Evolutionary conservation across 2,113 vertebrate genomes (phyloP), one percentile per base, ranked within the genome.

Genomic region (Corythaixoides concolor): DNA sequence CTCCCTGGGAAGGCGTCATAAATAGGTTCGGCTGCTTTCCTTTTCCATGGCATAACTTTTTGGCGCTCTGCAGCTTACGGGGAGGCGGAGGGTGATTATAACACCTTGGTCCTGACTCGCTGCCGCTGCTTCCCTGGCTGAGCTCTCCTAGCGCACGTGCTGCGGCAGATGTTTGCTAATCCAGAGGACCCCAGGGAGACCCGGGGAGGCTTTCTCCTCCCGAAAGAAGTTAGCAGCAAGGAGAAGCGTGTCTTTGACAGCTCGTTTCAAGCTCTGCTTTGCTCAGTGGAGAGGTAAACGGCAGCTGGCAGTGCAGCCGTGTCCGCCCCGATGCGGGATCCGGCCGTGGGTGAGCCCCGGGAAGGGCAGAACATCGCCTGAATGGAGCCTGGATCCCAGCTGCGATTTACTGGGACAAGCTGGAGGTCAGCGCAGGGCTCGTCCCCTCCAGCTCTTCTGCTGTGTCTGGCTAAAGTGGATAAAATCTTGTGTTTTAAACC

Each of bases 291-390:
- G 50, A 21, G 24, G 2, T 37, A 33, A 37, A 69, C 1, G 5
- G 59, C 60, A 49, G 73, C 39, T 37, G 56, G 37, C 0, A 1
- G 18, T 6, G 63, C 15, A 6, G 55, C 4, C 0, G 2, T 20
- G 58, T 55, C 55, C 64, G 53, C 35, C 10, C 52, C 2, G 0
- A 1, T 0, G 3, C 4, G 62, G 72, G 47, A 67, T 35, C 60
- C 58, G 9, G 12, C 43, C 2, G 1, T 8, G 52, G 62, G 70
- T 20, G 24, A 67, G 62, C 63, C 53, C 18, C 7, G 2, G 53
- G 72, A 12, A 78, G 63, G 58, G 80, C 90, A 91, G 49, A 66
- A 35, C 72, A 12, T 19, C 18, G 23, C 83, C n/a, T 1, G 0
- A 32, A 49, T 55, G 0, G 1, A 18, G 63, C 33, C 60, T 45